phyloP scores from a whole-genome alignment of 1,140 invertebrate species.

The Drosophila auraria region DNA sequence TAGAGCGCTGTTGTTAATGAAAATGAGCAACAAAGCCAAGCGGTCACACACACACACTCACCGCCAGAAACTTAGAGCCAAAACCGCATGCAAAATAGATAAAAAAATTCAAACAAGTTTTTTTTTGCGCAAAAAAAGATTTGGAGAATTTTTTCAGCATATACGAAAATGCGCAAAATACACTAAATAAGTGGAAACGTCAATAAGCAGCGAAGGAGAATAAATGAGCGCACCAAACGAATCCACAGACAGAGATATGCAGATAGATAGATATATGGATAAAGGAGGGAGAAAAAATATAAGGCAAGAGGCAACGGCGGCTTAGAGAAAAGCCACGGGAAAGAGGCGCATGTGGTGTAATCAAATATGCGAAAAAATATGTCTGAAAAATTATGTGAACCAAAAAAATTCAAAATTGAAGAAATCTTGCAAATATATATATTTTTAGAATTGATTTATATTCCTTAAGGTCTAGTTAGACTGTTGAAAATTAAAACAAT shows the following conservation, averaged over 20 bases:
- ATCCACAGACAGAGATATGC: constrained; percentile 57
- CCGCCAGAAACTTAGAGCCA: constrained; percentile 26
- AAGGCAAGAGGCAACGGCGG: constrained; percentile 28
- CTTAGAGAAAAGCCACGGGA: constrained; percentile 58
- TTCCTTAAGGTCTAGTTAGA: rapidly evolving
- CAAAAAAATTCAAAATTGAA: neutral
- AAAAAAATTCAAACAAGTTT: constrained; percentile 67
- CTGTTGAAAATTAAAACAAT: too few relatives aligned
- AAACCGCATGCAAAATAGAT: constrained; percentile 72
- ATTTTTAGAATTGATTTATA: neutral
- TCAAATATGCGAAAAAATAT: constrained; percentile 69
- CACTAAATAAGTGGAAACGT: constrained; percentile 80
- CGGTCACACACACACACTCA: constrained; percentile 42
- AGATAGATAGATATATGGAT: constrained; percentile 15
- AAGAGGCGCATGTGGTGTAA: constrained; percentile 61
- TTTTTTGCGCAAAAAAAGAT: constrained; percentile 46
- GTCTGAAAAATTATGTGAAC: constrained; percentile 44
- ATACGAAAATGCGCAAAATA: constrained; percentile 80
- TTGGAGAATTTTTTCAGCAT: constrained; percentile 67
- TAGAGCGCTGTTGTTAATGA: constrained; percentile 75
- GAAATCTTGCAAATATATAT: too few relatives aligned
- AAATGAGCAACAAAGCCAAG: constrained; percentile 81
- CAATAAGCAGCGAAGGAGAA: constrained; percentile 64
- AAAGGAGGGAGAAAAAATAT: constrained; percentile 17
- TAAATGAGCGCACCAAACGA: constrained; percentile 65